Conservation (phyloP, 2,797 vertebrate species). For the Enteromius trimaculatus region DNA sequence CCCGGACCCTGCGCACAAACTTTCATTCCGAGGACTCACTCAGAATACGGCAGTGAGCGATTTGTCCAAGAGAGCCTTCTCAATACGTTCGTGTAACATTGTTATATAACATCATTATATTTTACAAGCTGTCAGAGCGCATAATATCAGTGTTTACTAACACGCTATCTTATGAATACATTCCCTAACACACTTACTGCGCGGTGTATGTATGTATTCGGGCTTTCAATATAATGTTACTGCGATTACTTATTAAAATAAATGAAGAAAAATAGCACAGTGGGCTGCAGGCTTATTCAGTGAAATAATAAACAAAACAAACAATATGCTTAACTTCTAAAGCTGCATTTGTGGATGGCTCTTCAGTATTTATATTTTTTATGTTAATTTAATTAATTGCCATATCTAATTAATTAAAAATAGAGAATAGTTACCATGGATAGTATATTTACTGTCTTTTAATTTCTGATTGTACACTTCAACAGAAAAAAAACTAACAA, state of each 20-base stretch:
- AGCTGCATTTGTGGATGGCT: not conserved
- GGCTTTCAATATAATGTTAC: not conserved
- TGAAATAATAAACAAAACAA: not conserved
- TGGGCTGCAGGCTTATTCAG: not conserved
- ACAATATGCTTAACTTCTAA: not conserved
- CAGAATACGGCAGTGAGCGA: conserved; percentile 5
- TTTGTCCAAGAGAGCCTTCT: conserved; percentile 29
- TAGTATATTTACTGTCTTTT: not conserved
- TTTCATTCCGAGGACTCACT: conserved; percentile 58
- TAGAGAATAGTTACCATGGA: not conserved
- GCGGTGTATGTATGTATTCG: not conserved
- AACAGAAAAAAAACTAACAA: not conserved
- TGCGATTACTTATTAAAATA: not conserved
- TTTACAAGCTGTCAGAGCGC: conserved; percentile 15
- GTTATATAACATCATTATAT: conserved; percentile 30
- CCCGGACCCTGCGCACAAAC: conserved; percentile 51
- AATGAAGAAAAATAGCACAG: not conserved
- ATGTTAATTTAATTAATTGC: not conserved
- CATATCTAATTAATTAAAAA: not conserved
- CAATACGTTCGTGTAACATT: conserved; percentile 14
- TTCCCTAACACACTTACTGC: not conserved
- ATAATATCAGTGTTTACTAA: conserved; percentile 24
- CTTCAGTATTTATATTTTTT: not conserved
- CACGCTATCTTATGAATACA: not conserved
- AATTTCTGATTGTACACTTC: not conserved